Evolutionary conservation across 2,888 invertebrate genomes (phyloP).

Genomic region (Trichopoda pennipes): DNA sequence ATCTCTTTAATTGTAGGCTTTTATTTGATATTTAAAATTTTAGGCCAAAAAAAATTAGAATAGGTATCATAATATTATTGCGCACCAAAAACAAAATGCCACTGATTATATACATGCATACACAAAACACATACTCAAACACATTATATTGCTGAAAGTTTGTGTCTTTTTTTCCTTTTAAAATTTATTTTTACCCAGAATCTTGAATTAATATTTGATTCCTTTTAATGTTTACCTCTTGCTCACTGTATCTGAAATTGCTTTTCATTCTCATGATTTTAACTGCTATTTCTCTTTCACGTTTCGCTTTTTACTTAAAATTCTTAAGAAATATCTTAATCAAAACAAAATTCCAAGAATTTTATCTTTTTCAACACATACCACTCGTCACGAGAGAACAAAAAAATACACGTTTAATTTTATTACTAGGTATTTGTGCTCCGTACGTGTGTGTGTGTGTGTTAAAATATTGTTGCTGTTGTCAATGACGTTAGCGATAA

Average conservation of each 20-base stretch:
- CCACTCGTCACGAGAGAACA: slow-evolving; percentile 11
- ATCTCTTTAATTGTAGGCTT: no score
- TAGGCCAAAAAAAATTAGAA: no score
- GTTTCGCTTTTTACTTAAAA: slow-evolving; percentile 56
- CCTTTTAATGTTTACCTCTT: slow-evolving; percentile 17
- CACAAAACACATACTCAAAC: background rate
- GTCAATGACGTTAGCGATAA: slow-evolving; percentile 34
- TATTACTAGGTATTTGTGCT: background rate
- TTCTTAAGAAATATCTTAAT: slow-evolving; percentile 69
- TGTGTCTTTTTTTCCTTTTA: slow-evolving; percentile 7
- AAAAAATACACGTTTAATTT: slow-evolving; percentile 47
- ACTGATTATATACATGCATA: background rate
- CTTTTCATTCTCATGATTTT: slow-evolving; percentile 36
- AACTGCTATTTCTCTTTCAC: slow-evolving; percentile 24
- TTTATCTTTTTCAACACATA: slow-evolving; percentile 47
- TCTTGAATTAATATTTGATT: slow-evolving; percentile 51
- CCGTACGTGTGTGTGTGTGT: background rate
- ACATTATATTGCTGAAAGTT: slow-evolving; percentile 2
- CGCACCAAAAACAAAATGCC: background rate
- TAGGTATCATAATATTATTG: background rate
- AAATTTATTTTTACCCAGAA: slow-evolving; percentile 41
- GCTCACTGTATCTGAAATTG: slow-evolving; percentile 2
- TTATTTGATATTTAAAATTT: no score
- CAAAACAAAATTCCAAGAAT: slow-evolving; percentile 68
- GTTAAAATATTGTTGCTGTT: slow-evolving; percentile 28